A percentile compares a stretch with the other conserved stretches of the same genome.
phyloP scores from a whole-genome alignment of 2,113 vertebrate species.

The Otis tarda region DNA sequence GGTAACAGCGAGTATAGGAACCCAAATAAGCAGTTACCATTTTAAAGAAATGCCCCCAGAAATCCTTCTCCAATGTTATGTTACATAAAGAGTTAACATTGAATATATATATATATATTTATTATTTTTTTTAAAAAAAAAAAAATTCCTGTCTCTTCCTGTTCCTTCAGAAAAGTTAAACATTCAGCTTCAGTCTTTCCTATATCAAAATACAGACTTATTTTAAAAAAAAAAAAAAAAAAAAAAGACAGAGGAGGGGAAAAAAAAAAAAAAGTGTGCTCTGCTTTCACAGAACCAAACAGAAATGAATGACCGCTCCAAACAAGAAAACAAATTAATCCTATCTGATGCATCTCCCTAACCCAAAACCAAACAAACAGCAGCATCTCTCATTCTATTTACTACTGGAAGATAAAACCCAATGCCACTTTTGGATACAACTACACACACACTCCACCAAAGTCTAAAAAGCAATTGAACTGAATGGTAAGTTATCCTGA shows the following conservation, averaged over 20 bases:
- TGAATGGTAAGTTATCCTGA: not conserved
- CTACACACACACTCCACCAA: not conserved
- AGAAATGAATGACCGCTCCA: slow-evolving; percentile 62
- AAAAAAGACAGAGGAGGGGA: not conserved
- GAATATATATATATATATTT: not conserved
- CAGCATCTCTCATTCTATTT: slow-evolving; percentile 2
- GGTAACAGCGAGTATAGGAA: slow-evolving; percentile 1
- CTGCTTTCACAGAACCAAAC: slow-evolving; percentile 43
- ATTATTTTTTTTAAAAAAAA: not conserved
- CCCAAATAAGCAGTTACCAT: slow-evolving; percentile 14
- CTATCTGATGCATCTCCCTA: slow-evolving; percentile 31
- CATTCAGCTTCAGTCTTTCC: not conserved
- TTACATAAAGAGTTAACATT: not conserved
- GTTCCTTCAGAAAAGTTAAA: not conserved
- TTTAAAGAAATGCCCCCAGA: slow-evolving; percentile 21
- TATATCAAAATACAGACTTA: not conserved
- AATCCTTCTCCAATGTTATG: not conserved
- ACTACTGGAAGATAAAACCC: slow-evolving; percentile 22
- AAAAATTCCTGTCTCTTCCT: not conserved
- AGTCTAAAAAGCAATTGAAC: slow-evolving; percentile 23
- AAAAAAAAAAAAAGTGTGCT: not conserved
- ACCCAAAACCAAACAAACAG: slow-evolving; percentile 37
- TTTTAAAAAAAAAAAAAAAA: too few relatives aligned
- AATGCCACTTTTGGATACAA: not conserved
- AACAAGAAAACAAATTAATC: slow-evolving; percentile 43